Percentiles rank a stretch among this genome's conserved stretches.
Conservation (phyloP, 2,888 invertebrate genomes). For the Teleiodes luculella region DNA sequence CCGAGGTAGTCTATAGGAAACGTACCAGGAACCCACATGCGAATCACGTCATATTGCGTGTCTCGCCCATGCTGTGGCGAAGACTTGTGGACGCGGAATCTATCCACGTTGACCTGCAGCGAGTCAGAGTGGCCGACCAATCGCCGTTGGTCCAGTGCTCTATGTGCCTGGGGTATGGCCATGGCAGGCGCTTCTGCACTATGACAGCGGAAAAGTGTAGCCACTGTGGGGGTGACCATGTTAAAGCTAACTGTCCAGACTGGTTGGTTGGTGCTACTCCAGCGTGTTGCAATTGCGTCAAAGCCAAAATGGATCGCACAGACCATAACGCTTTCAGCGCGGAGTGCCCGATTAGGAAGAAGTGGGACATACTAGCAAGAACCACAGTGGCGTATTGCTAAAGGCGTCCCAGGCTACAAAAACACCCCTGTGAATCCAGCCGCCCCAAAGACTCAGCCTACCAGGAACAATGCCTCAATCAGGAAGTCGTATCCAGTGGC, state of each 20-base stretch:
- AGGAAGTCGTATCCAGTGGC: neutral
- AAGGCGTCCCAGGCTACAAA: neutral
- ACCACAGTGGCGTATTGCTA: slow-evolving; percentile 13
- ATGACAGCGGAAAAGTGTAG: slow-evolving; percentile 4
- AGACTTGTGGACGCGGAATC: neutral
- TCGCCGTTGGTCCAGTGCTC: slow-evolving; percentile 15
- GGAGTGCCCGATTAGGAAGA: neutral
- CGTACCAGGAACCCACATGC: slow-evolving; percentile 7
- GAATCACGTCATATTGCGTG: neutral
- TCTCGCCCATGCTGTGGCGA: slow-evolving; percentile 1
- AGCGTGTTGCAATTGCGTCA: slow-evolving; percentile 10
- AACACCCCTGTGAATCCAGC: too few species aligned
- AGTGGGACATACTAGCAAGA: neutral
- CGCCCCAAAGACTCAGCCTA: too few species aligned
- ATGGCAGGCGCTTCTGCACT: neutral
- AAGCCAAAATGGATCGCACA: neutral
- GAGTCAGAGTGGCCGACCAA: slow-evolving; percentile 5
- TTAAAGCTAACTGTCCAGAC: neutral
- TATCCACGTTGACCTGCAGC: slow-evolving; percentile 8
- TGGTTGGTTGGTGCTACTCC: neutral
- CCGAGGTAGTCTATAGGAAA: too few species aligned
- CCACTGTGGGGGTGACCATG: slow-evolving; percentile 12
- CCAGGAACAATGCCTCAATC: too few species aligned
- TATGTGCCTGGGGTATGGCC: slow-evolving; percentile 12
- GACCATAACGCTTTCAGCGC: slow-evolving; percentile 10